Evolutionary conservation across 2,113 vertebrate species (phyloP).

Genomic region (Ptilorrhoa leucosticta): DNA sequence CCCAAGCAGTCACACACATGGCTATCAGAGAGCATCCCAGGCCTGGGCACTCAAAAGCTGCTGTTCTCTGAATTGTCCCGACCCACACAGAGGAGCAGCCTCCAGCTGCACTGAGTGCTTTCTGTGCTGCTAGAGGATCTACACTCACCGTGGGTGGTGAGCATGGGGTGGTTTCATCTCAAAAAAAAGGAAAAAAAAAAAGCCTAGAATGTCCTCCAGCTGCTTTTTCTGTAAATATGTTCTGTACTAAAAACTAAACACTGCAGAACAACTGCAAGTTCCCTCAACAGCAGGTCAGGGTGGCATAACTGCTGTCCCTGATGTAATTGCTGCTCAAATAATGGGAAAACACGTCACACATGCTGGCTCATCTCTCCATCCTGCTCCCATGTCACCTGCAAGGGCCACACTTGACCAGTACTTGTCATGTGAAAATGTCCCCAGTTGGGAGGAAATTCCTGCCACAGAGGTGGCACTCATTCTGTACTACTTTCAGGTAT

Average conservation of each 20-base stretch:
- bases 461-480: background rate
- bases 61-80: background rate
- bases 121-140: background rate
- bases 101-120: background rate
- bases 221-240: background rate
- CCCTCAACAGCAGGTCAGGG: background rate
- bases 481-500: background rate
- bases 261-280: background rate
- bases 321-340: background rate
- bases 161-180: rapidly evolving
- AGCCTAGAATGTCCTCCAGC: background rate
- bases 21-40: background rate
- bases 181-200: background rate
- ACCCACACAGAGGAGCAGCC: rapidly evolving
- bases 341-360: background rate
- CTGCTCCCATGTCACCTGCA: background rate
- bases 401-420: background rate
- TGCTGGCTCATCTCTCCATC: background rate
- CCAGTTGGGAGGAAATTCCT: background rate
- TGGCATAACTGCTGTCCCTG: background rate
- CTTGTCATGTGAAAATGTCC: background rate
- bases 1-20: background rate
- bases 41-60: background rate
- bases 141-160: rapidly evolving
- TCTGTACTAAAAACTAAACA: background rate